A percentile compares a stretch with the other conserved stretches of the same genome.
These are phyloP conservation scores for Euzophera pinguis DNA, from an alignment of 2,888 invertebrate genomes.

Conservation along the genomic window DNA sequence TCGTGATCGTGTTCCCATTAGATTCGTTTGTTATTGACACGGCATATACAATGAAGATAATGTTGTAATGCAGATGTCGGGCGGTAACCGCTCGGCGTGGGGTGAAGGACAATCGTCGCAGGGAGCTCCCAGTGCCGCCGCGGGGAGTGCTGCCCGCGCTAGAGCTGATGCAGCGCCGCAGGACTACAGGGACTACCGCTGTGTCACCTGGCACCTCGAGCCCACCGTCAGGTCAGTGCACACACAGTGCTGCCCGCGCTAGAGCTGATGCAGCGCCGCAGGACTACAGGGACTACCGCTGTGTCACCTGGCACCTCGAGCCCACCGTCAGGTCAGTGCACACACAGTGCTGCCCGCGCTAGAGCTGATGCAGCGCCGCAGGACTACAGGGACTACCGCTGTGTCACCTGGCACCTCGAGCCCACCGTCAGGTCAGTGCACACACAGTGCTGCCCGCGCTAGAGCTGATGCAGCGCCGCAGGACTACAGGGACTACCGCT, in stretches of 20 bases:
- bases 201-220: conserved; percentile 96
- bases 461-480: conserved; percentile 74
- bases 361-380: conserved; percentile 74
- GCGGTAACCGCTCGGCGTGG: conserved; percentile 34
- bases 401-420: conserved; percentile 96
- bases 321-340: conserved; percentile 85
- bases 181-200: conserved; percentile 92
- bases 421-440: conserved; percentile 85
- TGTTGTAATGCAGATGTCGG: conserved; percentile 50
- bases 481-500: conserved; percentile 92
- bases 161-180: conserved; percentile 74
- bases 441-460: conserved; percentile 13
- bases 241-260: conserved; percentile 13
- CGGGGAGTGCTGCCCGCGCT: conserved; percentile 17
- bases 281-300: conserved; percentile 92
- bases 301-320: conserved; percentile 96
- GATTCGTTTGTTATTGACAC: no score
- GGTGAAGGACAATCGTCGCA: conserved; percentile 24
- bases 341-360: conserved; percentile 13
- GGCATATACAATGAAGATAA: no score
- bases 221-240: conserved; percentile 85
- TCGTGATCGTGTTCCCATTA: no score
- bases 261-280: conserved; percentile 74
- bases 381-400: conserved; percentile 92
- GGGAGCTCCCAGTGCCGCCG: conserved; percentile 73